Evolutionary conservation across 2,888 invertebrate species (phyloP), one percentile per base, ranked within the genome.

Genomic region (Glyphotaelius pellucidus): DNA sequence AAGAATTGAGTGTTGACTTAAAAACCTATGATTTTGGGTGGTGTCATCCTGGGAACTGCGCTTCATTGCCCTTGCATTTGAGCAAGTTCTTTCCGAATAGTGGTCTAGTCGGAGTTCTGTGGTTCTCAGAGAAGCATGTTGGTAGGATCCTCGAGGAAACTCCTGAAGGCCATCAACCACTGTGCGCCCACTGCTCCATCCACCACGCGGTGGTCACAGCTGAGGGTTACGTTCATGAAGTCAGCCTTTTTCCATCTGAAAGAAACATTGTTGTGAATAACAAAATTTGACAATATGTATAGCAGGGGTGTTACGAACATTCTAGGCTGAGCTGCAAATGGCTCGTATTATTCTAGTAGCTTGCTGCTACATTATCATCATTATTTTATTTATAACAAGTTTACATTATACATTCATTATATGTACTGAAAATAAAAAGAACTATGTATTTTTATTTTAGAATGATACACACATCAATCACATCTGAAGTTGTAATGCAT

Each of bases 111-210:
- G 32, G 81, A 32, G 32, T 31, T 81, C 31, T n/a, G 85, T 38
- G 15, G 67, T 25, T 67, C 30, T 87, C 32, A 99, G 94, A 99
- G 96, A 93, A 99, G 97, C 98, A 99, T 99, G 93, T 98, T 98
- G 94, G 98, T 97, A 42, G 99, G 99, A 94, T 99, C 98, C 95
- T 99, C 99, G 94, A 99, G 95, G 95, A 97, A 98, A 93, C 97
- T 97, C 94, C 98, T 98, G 96, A 99, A 99, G 90, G 98, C 98
- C 94, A 98, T 97, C 94, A 99, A 97, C 99, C 99, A 99, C 95
- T 98, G 97, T 3, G 99, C 99, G 91, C 99, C 99, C 7, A 99
- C 98, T 94, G 99, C 99, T 89, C 99, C 99, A 95, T 99, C 99
- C 12, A 99, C 98, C 38, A 99, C 99, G 94, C 99, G 97, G 95